Evolutionary conservation across 1,140 invertebrate genomes (phyloP), one percentile per base, ranked within the genome.

Genomic region (Aphelinus atriplicis): DNA sequence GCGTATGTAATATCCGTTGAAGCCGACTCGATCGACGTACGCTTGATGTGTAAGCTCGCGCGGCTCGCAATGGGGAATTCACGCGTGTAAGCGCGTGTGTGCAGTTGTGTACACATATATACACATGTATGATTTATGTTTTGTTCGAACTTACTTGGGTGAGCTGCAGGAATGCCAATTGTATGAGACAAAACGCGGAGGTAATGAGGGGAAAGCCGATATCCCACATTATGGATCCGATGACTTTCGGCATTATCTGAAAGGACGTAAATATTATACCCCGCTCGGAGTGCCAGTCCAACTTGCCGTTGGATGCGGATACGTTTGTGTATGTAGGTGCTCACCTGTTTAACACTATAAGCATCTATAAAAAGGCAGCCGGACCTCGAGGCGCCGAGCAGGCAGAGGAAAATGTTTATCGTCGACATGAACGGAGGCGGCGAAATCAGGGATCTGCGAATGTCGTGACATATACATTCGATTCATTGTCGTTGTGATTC

Each of bases 371-470:
- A 90, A 66, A 92, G 88, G 51, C 86, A 89, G 51, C 83, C 80
- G 26, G 88, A 87, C 80, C 91, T 86, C 46, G 90, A 90, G 66
- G 86, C 81, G 51, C 90, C 90, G 50, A 92, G 84, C n/a, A 91
- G 80, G 79, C 91, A 91, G 5, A 92, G 84, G 82, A 92, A 91
- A 72, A 90, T 87, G 80, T 92, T 92, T 83, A 92, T 91, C 50
- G 90, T 90, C 68, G 90, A 88, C 90, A 92, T 91, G 78, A 90
- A 90, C 60, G 91, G 90, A 68, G 89, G 84, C 72, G 83, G 89
- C 45, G 90, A 89, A 62, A 91, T 88, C 64, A 91, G 86, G 66
- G 91, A 90, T 81, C 91, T 91, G 80, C 3, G 85, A 86, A 9
- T 58, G 63, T 51, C 26, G n/a, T 66, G 51, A 64, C 10, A 72